phyloP scores from a whole-genome alignment of 2,888 invertebrate species.

The Volucella zonaria region DNA sequence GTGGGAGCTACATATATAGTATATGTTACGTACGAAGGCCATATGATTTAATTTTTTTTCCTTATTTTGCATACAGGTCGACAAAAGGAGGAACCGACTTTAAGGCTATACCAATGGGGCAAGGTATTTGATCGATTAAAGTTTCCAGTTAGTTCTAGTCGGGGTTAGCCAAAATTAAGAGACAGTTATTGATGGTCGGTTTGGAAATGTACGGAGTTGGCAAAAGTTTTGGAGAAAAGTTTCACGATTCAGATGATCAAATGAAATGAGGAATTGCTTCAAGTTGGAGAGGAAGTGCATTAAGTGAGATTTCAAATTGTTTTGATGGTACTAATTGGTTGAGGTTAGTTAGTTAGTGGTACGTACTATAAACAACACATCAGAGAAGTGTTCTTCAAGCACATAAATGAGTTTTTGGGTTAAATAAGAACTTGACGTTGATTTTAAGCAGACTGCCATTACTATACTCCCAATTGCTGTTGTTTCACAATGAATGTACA shows the following conservation, averaged over 20 bases:
- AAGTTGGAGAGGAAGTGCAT: background rate
- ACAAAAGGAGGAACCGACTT: background rate
- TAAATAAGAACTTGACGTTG: too few species aligned
- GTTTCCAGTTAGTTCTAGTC: conserved; percentile 55
- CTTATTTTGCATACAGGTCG: conserved; percentile 9
- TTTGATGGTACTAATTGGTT: too few species aligned
- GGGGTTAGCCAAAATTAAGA: conserved; percentile 56
- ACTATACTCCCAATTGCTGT: too few species aligned
- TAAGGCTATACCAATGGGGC: background rate
- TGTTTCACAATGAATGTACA: too few species aligned
- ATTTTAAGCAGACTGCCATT: too few species aligned
- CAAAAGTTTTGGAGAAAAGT: conserved; percentile 46
- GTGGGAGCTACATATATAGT: background rate
- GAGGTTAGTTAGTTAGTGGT: too few species aligned
- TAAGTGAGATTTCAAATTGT: too few species aligned
- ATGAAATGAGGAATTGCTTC: conserved; percentile 13
- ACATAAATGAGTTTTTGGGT: too few species aligned
- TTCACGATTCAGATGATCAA: conserved; percentile 24
- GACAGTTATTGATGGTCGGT: conserved; percentile 56
- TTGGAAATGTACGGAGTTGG: conserved; percentile 40
- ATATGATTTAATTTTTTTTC: conserved; percentile 55
- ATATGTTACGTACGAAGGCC: conserved; percentile 20
- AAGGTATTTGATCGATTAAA: conserved; percentile 64
- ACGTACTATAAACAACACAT: too few species aligned
- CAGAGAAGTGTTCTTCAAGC: too few species aligned